Conservation (phyloP, 2,113 vertebrate species). For the Corvus hawaiiensis region DNA sequence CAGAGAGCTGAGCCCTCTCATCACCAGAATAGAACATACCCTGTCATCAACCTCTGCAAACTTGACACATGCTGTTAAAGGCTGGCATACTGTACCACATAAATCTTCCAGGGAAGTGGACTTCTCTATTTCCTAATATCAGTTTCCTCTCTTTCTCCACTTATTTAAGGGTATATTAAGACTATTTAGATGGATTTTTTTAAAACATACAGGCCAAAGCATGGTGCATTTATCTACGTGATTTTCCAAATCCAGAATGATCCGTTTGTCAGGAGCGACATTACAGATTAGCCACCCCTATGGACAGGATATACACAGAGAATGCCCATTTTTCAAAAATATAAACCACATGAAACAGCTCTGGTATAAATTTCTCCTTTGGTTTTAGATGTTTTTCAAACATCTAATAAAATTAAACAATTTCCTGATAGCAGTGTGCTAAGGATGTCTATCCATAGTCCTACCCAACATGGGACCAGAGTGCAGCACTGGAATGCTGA, state of each 20-base stretch:
- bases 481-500: not conserved
- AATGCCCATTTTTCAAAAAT: not conserved
- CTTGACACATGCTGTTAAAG: not conserved
- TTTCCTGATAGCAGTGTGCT: not conserved
- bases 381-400: not conserved
- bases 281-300: not conserved
- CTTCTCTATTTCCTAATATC: not conserved
- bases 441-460: not conserved
- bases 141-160: not conserved
- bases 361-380: not conserved
- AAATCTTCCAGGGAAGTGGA: not conserved
- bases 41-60: slow-evolving; percentile 12
- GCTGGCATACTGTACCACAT: not conserved
- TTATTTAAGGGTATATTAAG: not conserved
- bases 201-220: not conserved
- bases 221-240: not conserved
- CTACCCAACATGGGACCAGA: not conserved
- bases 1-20: not conserved
- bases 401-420: not conserved
- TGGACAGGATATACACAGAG: not conserved
- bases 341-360: not conserved
- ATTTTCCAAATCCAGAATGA: not conserved
- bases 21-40: not conserved
- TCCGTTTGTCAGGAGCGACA: not conserved
- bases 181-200: not conserved